Conservation (phyloP, 2,113 vertebrate genomes). For the Crocuta crocuta region DNA sequence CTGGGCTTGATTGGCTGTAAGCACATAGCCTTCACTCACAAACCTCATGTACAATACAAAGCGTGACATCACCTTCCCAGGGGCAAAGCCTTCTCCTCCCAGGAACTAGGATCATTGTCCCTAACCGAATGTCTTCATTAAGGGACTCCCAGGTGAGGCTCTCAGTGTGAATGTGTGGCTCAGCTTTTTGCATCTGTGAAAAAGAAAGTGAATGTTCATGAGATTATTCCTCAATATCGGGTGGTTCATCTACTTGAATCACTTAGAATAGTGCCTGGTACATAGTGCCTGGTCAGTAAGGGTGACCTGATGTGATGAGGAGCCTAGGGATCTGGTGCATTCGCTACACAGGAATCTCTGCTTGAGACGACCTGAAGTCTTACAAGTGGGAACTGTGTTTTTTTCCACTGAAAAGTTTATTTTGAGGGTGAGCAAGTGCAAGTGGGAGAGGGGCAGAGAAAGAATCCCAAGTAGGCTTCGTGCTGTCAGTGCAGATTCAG, state of each 20-base stretch:
- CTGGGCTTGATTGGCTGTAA: neutral
- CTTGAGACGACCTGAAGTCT: neutral
- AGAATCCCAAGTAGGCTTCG: too few relatives aligned
- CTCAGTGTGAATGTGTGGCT: accelerated
- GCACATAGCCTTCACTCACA: neutral
- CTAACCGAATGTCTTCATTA: neutral
- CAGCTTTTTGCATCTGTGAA: neutral
- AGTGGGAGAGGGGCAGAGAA: too few relatives aligned
- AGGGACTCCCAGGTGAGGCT: neutral
- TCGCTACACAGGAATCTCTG: neutral
- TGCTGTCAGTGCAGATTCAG: too few relatives aligned
- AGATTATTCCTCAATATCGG: neutral
- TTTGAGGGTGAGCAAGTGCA: too few relatives aligned
- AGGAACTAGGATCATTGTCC: accelerated
- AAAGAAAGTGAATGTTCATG: neutral
- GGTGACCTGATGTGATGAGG: accelerated
- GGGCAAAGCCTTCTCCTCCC: neutral
- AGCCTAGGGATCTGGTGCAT: neutral
- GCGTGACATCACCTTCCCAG: neutral
- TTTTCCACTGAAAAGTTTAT: neutral
- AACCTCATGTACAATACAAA: neutral
- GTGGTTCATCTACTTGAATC: neutral
- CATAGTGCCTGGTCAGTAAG: neutral
- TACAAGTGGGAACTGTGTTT: too few relatives aligned
- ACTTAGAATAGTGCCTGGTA: neutral